Percentiles rank a stretch among this genome's conserved stretches.
These are phyloP conservation scores for Macheiramphus alcinus DNA, from an alignment of 2,113 vertebrate genomes.

Conservation along the genomic window DNA sequence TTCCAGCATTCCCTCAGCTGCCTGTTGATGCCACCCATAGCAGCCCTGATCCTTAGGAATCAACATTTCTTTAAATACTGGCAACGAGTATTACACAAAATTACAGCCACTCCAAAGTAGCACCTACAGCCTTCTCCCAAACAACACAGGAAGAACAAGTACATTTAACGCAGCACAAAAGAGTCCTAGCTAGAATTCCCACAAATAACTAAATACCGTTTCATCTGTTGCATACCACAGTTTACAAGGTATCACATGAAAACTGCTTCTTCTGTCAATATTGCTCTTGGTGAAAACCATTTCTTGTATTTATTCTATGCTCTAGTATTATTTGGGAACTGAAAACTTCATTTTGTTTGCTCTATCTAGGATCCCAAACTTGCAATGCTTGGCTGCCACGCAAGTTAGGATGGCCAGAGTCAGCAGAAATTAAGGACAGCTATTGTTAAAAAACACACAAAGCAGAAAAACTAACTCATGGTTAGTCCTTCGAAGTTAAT, in stretches of 20 bases:
- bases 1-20: no score
- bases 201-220: fast-evolving
- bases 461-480: neutral
- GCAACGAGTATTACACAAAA: fast-evolving
- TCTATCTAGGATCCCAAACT: neutral
- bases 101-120: neutral
- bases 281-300: neutral
- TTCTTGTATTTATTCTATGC: neutral
- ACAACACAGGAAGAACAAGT: fast-evolving
- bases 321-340: neutral
- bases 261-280: neutral
- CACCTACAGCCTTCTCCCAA: neutral
- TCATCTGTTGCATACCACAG: neutral
- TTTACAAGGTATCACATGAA: neutral
- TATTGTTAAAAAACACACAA: neutral
- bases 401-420: neutral
- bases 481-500: neutral
- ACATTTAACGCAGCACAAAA: neutral
- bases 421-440: neutral
- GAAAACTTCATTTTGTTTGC: neutral
- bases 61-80: neutral
- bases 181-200: neutral
- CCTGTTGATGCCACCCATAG: neutral
- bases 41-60: neutral
- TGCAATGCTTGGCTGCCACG: neutral